phyloP scores from a whole-genome alignment of 2,113 vertebrate genomes.

The Megaceryle maxima region DNA sequence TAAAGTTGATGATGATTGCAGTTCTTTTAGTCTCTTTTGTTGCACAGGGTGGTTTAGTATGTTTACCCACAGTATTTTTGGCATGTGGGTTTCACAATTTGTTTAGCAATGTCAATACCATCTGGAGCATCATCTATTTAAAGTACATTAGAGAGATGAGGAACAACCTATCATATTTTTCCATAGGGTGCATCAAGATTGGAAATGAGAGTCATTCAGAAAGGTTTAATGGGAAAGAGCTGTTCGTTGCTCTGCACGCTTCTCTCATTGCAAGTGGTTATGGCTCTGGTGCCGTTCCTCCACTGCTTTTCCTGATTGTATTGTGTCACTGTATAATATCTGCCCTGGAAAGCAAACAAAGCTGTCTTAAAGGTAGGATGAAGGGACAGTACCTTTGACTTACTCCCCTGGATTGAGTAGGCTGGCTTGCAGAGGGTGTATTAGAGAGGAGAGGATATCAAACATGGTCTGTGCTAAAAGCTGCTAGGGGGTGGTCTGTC shows the following conservation, averaged over 20 bases:
- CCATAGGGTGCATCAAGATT: constrained; percentile 64
- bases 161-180: constrained; percentile 70
- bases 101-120: constrained; percentile 74
- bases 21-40: constrained; percentile 69
- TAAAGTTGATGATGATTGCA: constrained; percentile 66
- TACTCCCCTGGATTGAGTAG: neutral
- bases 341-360: constrained; percentile 42
- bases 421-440: neutral
- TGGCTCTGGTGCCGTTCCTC: constrained; percentile 6
- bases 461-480: neutral
- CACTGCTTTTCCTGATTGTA: neutral
- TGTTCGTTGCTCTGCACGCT: neutral
- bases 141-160: constrained; percentile 70
- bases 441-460: neutral
- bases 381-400: neutral
- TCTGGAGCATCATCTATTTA: constrained; percentile 73
- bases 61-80: constrained; percentile 74
- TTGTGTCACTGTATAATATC: neutral
- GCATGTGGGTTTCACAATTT: constrained; percentile 71
- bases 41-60: constrained; percentile 63
- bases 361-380: neutral
- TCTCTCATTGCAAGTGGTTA: neutral
- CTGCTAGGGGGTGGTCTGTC: fast-evolving
- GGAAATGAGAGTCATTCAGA: constrained; percentile 67
- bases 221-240: constrained; percentile 53